These are phyloP conservation scores for Pogonus chalceus DNA, from an alignment of 1,140 invertebrate species.

Conservation along the genomic window DNA sequence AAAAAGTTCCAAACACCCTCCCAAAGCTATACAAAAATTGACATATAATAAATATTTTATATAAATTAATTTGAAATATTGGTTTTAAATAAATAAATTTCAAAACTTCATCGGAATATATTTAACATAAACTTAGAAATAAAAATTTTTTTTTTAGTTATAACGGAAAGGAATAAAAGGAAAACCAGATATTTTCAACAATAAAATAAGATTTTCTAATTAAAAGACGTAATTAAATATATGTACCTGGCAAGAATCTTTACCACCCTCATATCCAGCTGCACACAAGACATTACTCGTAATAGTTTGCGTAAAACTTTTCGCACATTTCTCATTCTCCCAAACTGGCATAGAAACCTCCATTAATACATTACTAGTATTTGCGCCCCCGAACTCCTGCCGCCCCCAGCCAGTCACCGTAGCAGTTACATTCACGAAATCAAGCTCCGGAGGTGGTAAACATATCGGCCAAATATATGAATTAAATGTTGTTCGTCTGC, in stretches of 20 bases:
- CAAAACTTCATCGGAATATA: not conserved
- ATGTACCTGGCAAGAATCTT: constrained; percentile 68
- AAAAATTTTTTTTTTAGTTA: too few species aligned
- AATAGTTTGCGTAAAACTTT: constrained; percentile 51
- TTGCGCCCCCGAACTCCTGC: constrained; percentile 51
- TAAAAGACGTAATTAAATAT: constrained; percentile 11
- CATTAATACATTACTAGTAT: constrained; percentile 56
- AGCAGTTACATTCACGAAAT: constrained; percentile 51
- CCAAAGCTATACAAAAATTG: too few species aligned
- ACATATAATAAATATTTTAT: too few species aligned
- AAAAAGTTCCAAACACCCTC: too few species aligned
- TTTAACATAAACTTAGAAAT: too few species aligned
- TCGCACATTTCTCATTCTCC: constrained; percentile 56
- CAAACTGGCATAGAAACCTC: constrained; percentile 73
- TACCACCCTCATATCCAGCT: constrained; percentile 56
- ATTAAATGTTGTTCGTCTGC: constrained; percentile 56
- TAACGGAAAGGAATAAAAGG: too few species aligned
- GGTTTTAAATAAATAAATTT: too few species aligned
- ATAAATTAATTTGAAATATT: too few species aligned
- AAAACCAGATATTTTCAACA: too few species aligned
- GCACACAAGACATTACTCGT: constrained; percentile 60
- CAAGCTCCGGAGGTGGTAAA: constrained; percentile 53
- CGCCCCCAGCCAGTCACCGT: constrained; percentile 71
- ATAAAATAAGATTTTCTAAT: constrained; percentile 11
- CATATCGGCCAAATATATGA: constrained; percentile 78